phyloP scores from a whole-genome alignment of 2,888 invertebrate genomes.

The Mythimna albipuncta region DNA sequence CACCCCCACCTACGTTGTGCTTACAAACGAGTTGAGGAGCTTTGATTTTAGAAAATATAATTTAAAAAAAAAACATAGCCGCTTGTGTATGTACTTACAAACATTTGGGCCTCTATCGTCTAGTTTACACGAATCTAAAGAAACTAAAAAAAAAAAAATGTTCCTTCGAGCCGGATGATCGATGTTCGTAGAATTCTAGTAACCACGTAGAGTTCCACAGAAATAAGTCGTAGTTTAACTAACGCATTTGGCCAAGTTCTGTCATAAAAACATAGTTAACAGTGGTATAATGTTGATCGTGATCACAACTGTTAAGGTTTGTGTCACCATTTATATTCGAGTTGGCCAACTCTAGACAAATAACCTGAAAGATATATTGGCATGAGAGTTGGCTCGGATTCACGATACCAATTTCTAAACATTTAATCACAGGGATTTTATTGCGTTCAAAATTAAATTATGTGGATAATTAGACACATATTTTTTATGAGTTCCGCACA shows the following conservation, averaged over 20 bases:
- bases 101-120: neutral
- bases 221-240: neutral
- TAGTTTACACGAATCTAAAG: neutral
- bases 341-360: constrained; percentile 23
- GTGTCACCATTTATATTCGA: constrained; percentile 30
- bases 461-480: constrained; percentile 42
- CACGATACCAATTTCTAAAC: constrained; percentile 42
- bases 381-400: constrained; percentile 42
- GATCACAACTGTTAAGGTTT: constrained; percentile 12
- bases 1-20: too few relatives aligned
- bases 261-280: constrained; percentile 15
- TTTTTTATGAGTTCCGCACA: constrained; percentile 50
- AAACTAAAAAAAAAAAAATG: neutral
- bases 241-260: constrained; percentile 8
- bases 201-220: neutral
- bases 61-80: too few relatives aligned
- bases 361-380: constrained; percentile 36
- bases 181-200: neutral
- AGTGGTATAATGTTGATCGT: constrained; percentile 3
- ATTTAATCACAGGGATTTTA: constrained; percentile 40
- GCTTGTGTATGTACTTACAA: too few relatives aligned
- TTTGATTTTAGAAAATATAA: too few relatives aligned
- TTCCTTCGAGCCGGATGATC: neutral
- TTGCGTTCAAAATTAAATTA: constrained; percentile 44
- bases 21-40: too few relatives aligned